Percentiles rank a stretch among this genome's conserved stretches.
Evolutionary conservation across 2,113 vertebrate species (phyloP).

Genomic region (Daboia siamensis): DNA sequence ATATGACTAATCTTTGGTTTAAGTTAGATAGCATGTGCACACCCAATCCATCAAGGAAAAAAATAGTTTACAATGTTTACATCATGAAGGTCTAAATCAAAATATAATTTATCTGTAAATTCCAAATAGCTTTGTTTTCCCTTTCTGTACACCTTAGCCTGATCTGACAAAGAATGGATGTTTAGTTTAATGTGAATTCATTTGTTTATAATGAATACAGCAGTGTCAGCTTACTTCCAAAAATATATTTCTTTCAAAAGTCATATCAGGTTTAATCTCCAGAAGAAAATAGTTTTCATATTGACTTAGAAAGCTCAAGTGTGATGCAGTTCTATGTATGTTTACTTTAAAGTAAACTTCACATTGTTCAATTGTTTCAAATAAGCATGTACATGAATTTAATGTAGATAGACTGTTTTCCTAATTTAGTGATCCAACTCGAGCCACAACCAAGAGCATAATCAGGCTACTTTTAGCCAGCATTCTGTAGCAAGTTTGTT

Average conservation of each 20-base stretch:
- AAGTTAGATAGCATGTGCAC: neutral
- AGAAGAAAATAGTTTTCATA: neutral
- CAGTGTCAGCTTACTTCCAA: slow-evolving; percentile 3
- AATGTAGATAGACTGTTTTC: neutral
- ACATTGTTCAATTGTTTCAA: neutral
- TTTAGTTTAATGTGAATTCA: neutral
- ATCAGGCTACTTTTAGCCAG: neutral
- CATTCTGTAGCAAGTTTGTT: neutral
- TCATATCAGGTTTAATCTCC: slow-evolving; percentile 3
- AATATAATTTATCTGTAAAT: neutral
- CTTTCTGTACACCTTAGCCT: neutral
- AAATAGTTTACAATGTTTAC: neutral
- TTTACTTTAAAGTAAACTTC: neutral
- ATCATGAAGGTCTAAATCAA: neutral
- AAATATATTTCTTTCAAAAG: neutral
- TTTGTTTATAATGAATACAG: slow-evolving; percentile 18
- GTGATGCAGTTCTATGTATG: neutral
- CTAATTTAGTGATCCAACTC: neutral
- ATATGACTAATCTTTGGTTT: neutral
- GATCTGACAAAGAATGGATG: neutral
- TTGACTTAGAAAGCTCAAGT: neutral
- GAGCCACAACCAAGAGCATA: neutral
- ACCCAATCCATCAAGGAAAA: neutral
- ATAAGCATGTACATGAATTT: no score
- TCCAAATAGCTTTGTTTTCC: neutral